Evolutionary conservation across 2,113 vertebrate species (phyloP).

Genomic region (Ranitomeya imitator): DNA sequence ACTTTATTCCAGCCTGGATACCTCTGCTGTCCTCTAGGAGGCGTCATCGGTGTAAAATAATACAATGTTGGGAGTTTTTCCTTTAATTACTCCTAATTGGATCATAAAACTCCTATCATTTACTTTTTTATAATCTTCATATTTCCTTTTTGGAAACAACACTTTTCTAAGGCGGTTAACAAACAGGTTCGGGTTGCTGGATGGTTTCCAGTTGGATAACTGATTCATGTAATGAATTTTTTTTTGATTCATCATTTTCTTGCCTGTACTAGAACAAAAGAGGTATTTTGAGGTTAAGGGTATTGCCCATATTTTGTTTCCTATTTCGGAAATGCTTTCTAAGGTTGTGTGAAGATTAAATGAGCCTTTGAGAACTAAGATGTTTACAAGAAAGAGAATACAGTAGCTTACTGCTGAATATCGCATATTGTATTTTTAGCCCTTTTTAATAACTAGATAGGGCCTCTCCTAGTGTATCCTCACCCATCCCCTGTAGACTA

Average conservation of each 20-base stretch:
- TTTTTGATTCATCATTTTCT: conserved; percentile 15
- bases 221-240: conserved; percentile 35
- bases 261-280: conserved; percentile 36
- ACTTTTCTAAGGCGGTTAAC: not conserved
- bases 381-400: not conserved
- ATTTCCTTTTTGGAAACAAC: conserved; percentile 13
- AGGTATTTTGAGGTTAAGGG: conserved; percentile 40
- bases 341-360: not conserved
- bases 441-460: too few relatives aligned
- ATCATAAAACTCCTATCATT: not conserved
- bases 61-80: not conserved
- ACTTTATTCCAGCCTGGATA: not conserved
- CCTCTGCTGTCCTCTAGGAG: not conserved
- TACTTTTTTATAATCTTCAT: not conserved
- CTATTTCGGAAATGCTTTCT: conserved; percentile 7
- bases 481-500: too few relatives aligned
- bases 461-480: too few relatives aligned
- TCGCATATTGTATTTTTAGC: not conserved
- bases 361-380: not conserved
- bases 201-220: conserved; percentile 28
- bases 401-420: not conserved
- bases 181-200: conserved; percentile 21
- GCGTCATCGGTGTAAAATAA: not conserved
- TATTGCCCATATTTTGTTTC: conserved; percentile 9
- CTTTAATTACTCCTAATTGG: conserved; percentile 25